phyloP scores from a whole-genome alignment of 2,888 invertebrate genomes.

The Autographa pulchrina region DNA sequence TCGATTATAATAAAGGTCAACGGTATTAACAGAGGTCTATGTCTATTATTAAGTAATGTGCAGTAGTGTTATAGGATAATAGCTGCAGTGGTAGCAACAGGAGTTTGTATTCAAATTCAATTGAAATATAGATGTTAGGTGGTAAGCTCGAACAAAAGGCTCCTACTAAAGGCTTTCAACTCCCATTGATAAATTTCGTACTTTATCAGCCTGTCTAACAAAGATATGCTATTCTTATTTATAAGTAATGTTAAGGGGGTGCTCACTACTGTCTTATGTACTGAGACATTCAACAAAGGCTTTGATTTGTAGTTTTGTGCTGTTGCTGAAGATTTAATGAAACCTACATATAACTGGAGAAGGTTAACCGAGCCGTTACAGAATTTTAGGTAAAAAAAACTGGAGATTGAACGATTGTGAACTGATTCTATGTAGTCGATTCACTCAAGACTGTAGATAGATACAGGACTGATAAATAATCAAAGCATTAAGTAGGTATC shows the following conservation, averaged over 20 bases:
- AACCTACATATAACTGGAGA: too few species aligned
- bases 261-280: neutral
- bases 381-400: too few species aligned
- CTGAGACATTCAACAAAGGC: too few species aligned
- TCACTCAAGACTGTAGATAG: too few species aligned
- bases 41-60: neutral
- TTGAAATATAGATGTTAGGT: slow-evolving; percentile 7
- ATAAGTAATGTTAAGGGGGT: slow-evolving; percentile 14
- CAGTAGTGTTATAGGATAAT: neutral
- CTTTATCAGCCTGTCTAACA: slow-evolving; percentile 11
- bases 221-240: slow-evolving; percentile 28
- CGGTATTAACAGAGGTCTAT: neutral
- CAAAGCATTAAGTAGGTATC: too few species aligned
- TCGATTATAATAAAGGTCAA: neutral
- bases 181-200: slow-evolving; percentile 11
- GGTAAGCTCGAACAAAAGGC: neutral
- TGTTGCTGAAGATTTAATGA: too few species aligned
- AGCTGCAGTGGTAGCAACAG: neutral
- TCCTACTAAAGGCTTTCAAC: slow-evolving; percentile 5
- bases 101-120: neutral
- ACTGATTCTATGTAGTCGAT: too few species aligned
- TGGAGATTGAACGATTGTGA: too few species aligned
- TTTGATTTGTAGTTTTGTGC: too few species aligned
- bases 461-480: too few species aligned
- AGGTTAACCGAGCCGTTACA: too few species aligned